A percentile compares a stretch with the other conserved stretches of the same genome.
Conservation (phyloP, 2,888 invertebrate genomes). For the Hybos culiciformis region DNA sequence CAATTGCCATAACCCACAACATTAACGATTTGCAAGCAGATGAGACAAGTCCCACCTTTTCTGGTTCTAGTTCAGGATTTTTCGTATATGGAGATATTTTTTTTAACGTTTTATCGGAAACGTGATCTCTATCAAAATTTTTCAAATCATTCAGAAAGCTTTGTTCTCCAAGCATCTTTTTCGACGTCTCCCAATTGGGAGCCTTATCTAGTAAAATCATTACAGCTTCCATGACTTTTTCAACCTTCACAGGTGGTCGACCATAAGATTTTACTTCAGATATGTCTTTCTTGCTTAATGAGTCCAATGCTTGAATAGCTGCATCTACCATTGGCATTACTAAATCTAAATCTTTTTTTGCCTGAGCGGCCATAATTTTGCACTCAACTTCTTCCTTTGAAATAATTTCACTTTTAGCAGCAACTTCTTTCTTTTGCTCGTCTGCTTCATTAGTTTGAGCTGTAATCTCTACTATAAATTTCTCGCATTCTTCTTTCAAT, state of each 20-base stretch:
- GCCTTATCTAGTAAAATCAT: conserved; percentile 57
- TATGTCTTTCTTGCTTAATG: conserved; percentile 74
- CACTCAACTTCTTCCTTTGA: conserved; percentile 68
- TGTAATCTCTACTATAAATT: conserved; percentile 69
- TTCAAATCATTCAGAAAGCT: conserved; percentile 64
- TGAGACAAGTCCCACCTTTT: conserved; percentile 74
- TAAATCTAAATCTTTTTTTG: conserved; percentile 67
- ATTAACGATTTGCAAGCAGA: conserved; percentile 76
- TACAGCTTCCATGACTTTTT: conserved; percentile 82
- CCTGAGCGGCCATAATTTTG: conserved; percentile 65
- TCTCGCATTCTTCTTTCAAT: conserved; percentile 72
- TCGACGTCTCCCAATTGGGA: conserved; percentile 78
- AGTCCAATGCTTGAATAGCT: conserved; percentile 60
- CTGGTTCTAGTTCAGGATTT: conserved; percentile 75
- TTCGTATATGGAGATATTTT: conserved; percentile 66
- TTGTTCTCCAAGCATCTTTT: conserved; percentile 68
- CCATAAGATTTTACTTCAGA: conserved; percentile 84
- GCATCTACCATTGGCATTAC: conserved; percentile 81
- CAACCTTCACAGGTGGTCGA: conserved; percentile 73
- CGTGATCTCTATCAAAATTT: conserved; percentile 80
- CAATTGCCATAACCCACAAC: conserved; percentile 84
- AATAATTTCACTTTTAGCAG: conserved; percentile 58
- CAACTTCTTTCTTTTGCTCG: conserved; percentile 62
- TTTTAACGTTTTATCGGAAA: conserved; percentile 66
- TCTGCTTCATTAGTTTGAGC: conserved; percentile 71